Base-by-base conservation (phyloP, 2,113 vertebrate species). In the Chrysemys picta region DNA sequence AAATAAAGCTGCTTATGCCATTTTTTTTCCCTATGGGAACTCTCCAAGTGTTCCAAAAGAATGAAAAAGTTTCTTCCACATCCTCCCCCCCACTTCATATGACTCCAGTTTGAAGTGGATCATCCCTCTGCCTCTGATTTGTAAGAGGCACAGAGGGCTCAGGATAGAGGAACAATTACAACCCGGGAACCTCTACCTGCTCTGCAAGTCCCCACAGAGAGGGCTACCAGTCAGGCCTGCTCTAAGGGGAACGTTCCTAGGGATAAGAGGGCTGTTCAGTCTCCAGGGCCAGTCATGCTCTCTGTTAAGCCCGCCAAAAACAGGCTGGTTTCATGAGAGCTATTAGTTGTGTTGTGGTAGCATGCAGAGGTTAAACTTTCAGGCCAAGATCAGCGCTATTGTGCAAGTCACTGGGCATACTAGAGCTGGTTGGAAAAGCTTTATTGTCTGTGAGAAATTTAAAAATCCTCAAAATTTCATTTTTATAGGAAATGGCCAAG, bases 1-100 rank as follows among this genome's bases (percentile, higher is more conserved):
- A 95, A 95, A 87, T 84, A 75, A 93, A 93, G 93, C 93, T 92
- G 90, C 0, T n/a, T 94, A 96, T 96, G 96, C 96, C 88, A 81
- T 96, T 96, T 96, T 95, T 76, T 19, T 94, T 89, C 93, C 29
- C 91, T 82, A 91, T 72, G 95, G 94, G 96, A 86, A 86, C 81
- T 91, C 95, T 97, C 94, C 94, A 96, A 88, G 84, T 31, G 75
- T 95, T 95, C 90, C 82, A 49, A 93, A 94, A 84, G 95, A 94
- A 96, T 94, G 96, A 80, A 84, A 95, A 94, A 91, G 94, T 54
- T 82, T 92, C 72, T 85, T 84, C 62, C 59, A 84, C 56, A 42
- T 87, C 91, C 87, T 82, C 90, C 5, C 47, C 92, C 92, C 79
- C 50, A 78, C 91, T 94, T 95, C 88, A 50, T 91, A 47, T 42